Percentiles rank a stretch among this genome's conserved stretches.
phyloP scores from a whole-genome alignment of 1,140 invertebrate genomes.

The Centruroides sculpturatus region DNA sequence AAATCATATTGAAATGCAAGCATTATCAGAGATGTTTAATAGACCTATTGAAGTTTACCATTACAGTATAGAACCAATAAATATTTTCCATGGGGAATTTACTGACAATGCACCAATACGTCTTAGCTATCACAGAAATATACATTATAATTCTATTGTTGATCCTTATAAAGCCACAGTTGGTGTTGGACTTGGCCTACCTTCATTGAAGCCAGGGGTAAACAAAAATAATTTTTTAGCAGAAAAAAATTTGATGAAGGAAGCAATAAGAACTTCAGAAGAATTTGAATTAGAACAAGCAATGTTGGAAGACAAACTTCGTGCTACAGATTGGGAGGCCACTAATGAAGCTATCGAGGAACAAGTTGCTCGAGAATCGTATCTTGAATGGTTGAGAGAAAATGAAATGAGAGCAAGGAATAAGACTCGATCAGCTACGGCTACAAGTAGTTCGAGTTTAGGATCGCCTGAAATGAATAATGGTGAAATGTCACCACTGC shows the following conservation, averaged over 20 bases:
- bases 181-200: conserved; percentile 72
- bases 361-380: conserved; percentile 76
- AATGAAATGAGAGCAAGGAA: conserved; percentile 44
- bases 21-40: conserved; percentile 84
- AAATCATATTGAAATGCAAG: conserved; percentile 89
- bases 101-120: conserved; percentile 68
- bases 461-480: conserved; percentile 14
- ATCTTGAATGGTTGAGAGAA: conserved; percentile 68
- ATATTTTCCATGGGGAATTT: conserved; percentile 69
- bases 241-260: conserved; percentile 55
- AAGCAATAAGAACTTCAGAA: conserved; percentile 68
- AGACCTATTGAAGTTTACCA: conserved; percentile 85
- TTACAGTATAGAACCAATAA: conserved; percentile 66
- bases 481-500: conserved; percentile 7
- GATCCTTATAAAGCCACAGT: conserved; percentile 70
- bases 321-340: conserved; percentile 84
- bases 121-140: conserved; percentile 74
- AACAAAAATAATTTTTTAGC: conserved; percentile 31
- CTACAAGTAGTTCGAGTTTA: conserved; percentile 28
- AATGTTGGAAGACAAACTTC: conserved; percentile 78
- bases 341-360: conserved; percentile 85
- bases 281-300: conserved; percentile 70
- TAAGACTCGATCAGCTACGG: conserved; percentile 28
- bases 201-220: conserved; percentile 60
- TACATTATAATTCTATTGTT: conserved; percentile 82